Conservation (phyloP, 1,140 invertebrate species). For the Drosophila pachea region DNA sequence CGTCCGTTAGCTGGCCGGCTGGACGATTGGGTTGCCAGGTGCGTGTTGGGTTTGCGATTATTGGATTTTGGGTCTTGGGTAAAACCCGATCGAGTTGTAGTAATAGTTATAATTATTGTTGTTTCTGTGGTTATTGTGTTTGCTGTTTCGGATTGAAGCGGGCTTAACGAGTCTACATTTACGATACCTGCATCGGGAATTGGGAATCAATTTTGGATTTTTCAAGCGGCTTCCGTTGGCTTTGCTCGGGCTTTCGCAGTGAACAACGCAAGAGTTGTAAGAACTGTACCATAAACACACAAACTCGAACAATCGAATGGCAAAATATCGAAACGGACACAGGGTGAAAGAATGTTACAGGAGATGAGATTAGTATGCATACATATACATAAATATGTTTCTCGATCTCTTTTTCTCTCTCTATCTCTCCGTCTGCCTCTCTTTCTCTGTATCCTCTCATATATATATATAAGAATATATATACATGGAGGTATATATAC, state of each 20-base stretch:
- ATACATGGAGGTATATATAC: too few relatives aligned
- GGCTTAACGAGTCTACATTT: slow-evolving; percentile 28
- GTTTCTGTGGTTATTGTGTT: neutral
- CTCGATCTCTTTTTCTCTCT: too few relatives aligned
- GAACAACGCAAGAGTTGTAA: neutral
- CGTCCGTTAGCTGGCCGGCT: too few relatives aligned
- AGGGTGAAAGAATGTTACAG: neutral
- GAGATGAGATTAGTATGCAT: too few relatives aligned
- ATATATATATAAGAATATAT: too few relatives aligned
- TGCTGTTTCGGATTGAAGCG: neutral
- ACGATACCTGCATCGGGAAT: slow-evolving; percentile 45
- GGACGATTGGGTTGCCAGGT: neutral
- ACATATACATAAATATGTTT: too few relatives aligned
- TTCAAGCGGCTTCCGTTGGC: neutral
- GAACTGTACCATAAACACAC: neutral
- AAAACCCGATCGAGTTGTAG: slow-evolving; percentile 32
- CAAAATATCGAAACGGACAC: neutral
- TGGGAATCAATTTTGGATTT: slow-evolving; percentile 8
- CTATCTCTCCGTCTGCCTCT: too few relatives aligned
- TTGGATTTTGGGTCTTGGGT: slow-evolving; percentile 14
- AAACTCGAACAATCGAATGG: too few relatives aligned
- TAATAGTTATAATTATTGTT: neutral
- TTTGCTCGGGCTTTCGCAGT: neutral
- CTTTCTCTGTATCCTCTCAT: too few relatives aligned
- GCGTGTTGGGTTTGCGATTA: neutral